Conservation (phyloP, 2,888 invertebrate species). For the Pilophorus perplexus region DNA sequence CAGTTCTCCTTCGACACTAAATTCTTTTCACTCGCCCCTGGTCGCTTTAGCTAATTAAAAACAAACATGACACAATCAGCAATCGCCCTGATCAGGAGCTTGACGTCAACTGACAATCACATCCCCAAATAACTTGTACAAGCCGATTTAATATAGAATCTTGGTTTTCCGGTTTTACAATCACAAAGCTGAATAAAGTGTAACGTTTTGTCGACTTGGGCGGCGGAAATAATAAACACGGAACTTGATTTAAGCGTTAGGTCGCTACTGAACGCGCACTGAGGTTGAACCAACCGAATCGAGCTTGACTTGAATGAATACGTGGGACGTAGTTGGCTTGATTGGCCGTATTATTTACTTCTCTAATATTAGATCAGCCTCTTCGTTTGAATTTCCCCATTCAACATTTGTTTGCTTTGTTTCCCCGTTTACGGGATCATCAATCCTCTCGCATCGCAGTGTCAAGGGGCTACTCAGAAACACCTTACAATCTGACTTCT, state of each 20-base stretch:
- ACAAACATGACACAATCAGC: neutral
- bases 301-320: no score
- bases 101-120: neutral
- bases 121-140: neutral
- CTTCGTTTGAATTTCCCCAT: neutral
- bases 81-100: neutral
- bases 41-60: neutral
- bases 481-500: no score
- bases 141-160: no score
- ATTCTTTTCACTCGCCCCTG: neutral
- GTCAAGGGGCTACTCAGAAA: no score
- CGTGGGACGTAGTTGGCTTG: no score
- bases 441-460: neutral
- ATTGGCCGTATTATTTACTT: slow-evolving; percentile 18
- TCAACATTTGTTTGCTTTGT: slow-evolving; percentile 3
- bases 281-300: no score
- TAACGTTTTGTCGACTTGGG: no score
- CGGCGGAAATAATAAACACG: no score
- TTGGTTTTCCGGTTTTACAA: no score
- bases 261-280: no score
- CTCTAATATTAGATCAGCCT: slow-evolving; percentile 22
- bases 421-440: neutral
- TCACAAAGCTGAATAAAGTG: no score
- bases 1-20: neutral
- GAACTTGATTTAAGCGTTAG: no score